Evolutionary conservation across 2,797 vertebrate genomes (phyloP).

Genomic region (Crypturellus tataupa): DNA sequence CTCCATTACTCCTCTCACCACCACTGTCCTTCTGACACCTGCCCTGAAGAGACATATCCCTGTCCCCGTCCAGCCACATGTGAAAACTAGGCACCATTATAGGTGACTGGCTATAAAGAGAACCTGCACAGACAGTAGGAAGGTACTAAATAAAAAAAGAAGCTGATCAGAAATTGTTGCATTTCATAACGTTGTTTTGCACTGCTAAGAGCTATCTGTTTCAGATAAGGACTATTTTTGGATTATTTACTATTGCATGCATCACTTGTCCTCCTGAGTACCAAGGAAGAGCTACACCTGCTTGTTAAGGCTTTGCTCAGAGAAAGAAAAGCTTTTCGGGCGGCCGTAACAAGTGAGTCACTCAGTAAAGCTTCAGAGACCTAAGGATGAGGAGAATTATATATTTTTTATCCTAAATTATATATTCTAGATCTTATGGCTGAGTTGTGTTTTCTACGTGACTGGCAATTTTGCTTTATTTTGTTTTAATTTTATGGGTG

Average conservation of each 20-base stretch:
- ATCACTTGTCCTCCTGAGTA: background rate
- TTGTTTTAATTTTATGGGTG: background rate
- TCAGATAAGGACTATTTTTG: background rate
- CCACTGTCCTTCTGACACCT: background rate
- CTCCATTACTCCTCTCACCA: background rate
- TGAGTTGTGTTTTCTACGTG: background rate
- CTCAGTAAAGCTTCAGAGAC: background rate
- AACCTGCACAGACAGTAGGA: background rate
- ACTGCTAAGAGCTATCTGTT: accelerated
- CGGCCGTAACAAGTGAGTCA: background rate
- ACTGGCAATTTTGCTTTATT: background rate
- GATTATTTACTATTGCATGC: background rate
- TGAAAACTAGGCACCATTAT: background rate
- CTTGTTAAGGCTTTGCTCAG: background rate
- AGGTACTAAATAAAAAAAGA: accelerated
- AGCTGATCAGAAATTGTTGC: background rate
- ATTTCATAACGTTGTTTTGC: background rate
- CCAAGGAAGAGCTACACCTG: background rate
- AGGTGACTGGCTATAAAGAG: background rate
- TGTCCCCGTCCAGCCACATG: background rate
- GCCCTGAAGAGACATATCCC: background rate
- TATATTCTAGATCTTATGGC: background rate
- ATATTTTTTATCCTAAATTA: background rate
- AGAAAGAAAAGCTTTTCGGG: background rate
- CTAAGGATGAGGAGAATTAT: background rate